phyloP scores from a whole-genome alignment of 1,140 invertebrate species.

The Ptiloglossa arizonensis region DNA sequence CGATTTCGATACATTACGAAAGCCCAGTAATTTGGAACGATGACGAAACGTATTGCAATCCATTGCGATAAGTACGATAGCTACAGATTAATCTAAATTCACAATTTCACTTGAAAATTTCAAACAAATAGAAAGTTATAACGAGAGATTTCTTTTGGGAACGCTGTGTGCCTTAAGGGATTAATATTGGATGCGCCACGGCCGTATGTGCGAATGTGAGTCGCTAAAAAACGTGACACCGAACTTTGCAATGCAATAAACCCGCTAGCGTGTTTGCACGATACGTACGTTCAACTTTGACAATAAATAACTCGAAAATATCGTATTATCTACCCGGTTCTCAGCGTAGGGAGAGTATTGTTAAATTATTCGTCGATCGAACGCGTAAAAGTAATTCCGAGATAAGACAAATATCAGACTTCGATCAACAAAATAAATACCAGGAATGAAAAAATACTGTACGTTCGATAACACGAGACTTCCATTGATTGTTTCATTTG shows the following conservation, averaged over 20 bases:
- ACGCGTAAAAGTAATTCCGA: too few species aligned
- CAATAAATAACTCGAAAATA: neutral
- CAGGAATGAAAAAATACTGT: too few species aligned
- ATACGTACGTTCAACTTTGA: neutral
- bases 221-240: neutral
- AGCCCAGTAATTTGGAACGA: too few species aligned
- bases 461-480: too few species aligned
- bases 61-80: neutral
- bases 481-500: too few species aligned
- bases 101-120: neutral
- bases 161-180: slow-evolving; percentile 1
- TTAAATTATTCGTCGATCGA: too few species aligned
- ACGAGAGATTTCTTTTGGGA: slow-evolving; percentile 24
- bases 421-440: too few species aligned
- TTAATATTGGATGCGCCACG: slow-evolving; percentile 18
- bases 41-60: neutral
- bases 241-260: neutral
- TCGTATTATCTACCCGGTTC: neutral
- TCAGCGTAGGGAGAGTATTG: neutral
- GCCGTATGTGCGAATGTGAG: neutral
- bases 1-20: too few species aligned
- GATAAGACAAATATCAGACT: too few species aligned
- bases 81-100: neutral
- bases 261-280: neutral
- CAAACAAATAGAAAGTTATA: neutral